Percentiles rank a stretch among this genome's conserved stretches.
Conservation (phyloP, 1,140 invertebrate species). For the Drepana arcuata region DNA sequence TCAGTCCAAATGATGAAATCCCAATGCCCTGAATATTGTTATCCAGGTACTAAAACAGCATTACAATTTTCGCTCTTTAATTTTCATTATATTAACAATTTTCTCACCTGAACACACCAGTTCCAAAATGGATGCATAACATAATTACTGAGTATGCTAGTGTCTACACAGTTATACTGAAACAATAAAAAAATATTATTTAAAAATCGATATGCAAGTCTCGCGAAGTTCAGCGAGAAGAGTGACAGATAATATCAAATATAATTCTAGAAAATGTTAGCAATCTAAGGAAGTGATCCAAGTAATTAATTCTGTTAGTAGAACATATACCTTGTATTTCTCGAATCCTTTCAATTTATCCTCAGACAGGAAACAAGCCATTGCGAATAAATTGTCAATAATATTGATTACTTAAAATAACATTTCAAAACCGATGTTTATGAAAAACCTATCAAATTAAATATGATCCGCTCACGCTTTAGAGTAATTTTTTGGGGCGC, state of each 20-base stretch:
- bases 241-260: background rate
- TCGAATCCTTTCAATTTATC: slow-evolving; percentile 64
- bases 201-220: too few species aligned
- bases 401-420: too few species aligned
- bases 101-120: slow-evolving; percentile 88
- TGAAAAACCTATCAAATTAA: too few species aligned
- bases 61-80: background rate
- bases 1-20: too few species aligned
- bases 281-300: background rate
- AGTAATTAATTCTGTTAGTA: background rate
- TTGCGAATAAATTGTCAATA: too few species aligned
- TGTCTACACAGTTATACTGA: slow-evolving; percentile 95
- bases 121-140: slow-evolving; percentile 99
- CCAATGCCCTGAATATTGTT: too few species aligned
- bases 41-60: too few species aligned
- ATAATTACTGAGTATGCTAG: slow-evolving; percentile 93
- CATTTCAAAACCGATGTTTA: too few species aligned
- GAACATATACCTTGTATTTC: slow-evolving; percentile 58
- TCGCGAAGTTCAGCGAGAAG: too few species aligned
- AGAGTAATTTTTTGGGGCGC: too few species aligned
- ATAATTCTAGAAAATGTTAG: background rate
- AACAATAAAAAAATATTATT: slow-evolving; percentile 56
- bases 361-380: slow-evolving; percentile 56
- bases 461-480: too few species aligned
- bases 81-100: slow-evolving; percentile 5